Percentiles rank a stretch among this genome's conserved stretches.
phyloP scores from a whole-genome alignment of 2,888 invertebrate genomes.

The Caenorhabditis sulstoni region DNA sequence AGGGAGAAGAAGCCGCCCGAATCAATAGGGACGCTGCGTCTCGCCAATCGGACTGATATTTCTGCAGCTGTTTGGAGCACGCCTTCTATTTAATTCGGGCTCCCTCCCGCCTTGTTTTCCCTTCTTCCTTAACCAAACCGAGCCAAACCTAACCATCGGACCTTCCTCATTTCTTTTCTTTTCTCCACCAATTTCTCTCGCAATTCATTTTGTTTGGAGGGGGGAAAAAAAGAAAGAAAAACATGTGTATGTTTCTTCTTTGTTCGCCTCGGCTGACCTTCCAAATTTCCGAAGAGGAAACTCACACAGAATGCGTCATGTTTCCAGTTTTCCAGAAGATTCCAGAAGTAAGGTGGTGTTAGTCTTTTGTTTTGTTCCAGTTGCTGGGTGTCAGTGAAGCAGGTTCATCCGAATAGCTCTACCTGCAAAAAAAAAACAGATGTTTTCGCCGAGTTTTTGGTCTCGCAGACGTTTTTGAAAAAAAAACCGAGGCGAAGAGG shows the following conservation, averaged over 20 bases:
- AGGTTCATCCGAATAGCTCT: slow-evolving; percentile 22
- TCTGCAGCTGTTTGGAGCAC: slow-evolving; percentile 24
- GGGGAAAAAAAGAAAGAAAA: too few relatives aligned
- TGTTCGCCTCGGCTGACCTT: too few relatives aligned
- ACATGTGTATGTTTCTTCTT: too few relatives aligned
- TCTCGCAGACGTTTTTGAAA: too few relatives aligned
- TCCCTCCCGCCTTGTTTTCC: background rate
- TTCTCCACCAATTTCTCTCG: background rate
- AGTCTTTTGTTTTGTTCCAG: background rate
- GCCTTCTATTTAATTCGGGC: slow-evolving; percentile 43
- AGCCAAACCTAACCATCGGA: background rate
- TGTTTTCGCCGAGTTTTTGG: background rate
- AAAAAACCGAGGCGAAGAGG: slow-evolving; percentile 1
- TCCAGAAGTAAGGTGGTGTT: background rate
- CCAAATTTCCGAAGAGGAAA: slow-evolving; percentile 5
- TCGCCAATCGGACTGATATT: slow-evolving; percentile 23
- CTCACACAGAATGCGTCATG: slow-evolving; percentile 59
- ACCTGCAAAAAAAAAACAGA: slow-evolving; percentile 14
- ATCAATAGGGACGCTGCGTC: slow-evolving; percentile 53
- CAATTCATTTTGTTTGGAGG: too few relatives aligned
- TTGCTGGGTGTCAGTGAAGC: slow-evolving; percentile 6
- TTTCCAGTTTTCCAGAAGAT: slow-evolving; percentile 7
- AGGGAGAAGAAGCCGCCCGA: slow-evolving; percentile 33
- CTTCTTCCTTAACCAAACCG: slow-evolving; percentile 1
- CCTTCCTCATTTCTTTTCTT: background rate